Base-by-base conservation (phyloP, 2,113 vertebrate species). In the Stictonetta naevosa region DNA sequence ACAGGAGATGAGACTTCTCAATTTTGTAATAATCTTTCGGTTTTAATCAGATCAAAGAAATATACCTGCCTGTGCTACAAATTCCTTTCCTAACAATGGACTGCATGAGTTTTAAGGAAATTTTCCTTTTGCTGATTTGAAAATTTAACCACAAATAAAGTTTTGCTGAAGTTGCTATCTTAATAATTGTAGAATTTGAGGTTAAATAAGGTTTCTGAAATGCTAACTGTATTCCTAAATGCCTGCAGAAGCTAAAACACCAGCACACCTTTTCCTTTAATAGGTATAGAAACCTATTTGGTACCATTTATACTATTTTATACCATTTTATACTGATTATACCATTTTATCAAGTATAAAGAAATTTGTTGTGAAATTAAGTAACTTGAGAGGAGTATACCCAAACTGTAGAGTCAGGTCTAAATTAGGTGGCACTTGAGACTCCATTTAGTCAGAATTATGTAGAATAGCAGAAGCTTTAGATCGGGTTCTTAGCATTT, bases 391-490 rank as follows among this genome's bases (percentile, higher is more conserved):
- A 73, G 8, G 7, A 76, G 5, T 62, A 13, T 1, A 1, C 23
- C 38, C 12, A 36, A 91, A 55, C 56, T 86, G 28, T 80, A 88
- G 60, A 86, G 19, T 46, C 64, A 86, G 36, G 22, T 46, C 79
- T 91, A 93, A 59, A 0, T 92, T 95, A 94, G 90, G 86, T 95
- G 90, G 92, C 93, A 94, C 78, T 93, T 95, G 50, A 90, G 52
- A 31, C 59, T 67, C 79, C 95, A 48, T 74, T 85, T 95, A 86
- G 63, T 93, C 83, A 92, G 59, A 87, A 53, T 58, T 58, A 44
- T 26, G 13, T 48, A 4, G 7, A 92, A 94, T 12, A 83, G 28
- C 59, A 85, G 56, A 63, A 88, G 29, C 80, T 90, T 72, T 60
- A 89, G 50, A 76, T 95, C 58, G 79, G 19, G 1, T 93, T 90